Evolutionary conservation across 35 echinoderm and acorn worm species (phyloP).

Genomic region (Antedon bifida): DNA sequence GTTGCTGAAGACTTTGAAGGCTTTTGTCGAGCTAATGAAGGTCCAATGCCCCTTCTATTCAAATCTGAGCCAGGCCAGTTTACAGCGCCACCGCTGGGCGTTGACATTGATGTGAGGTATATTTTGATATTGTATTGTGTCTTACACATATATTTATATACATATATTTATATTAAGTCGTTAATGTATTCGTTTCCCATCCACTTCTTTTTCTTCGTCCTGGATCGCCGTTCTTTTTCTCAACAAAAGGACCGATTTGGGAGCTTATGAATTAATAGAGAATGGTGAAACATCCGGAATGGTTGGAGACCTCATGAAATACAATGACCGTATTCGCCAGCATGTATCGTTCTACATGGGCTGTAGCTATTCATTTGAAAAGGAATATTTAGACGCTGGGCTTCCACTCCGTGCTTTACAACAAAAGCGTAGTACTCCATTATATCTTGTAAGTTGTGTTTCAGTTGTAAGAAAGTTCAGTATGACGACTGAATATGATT

Average conservation of each 20-base stretch:
- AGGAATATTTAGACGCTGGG: neutral
- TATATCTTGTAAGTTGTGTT: neutral
- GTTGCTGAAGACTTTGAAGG: slow-evolving; percentile 23
- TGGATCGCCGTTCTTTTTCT: too few species aligned
- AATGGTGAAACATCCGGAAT: neutral
- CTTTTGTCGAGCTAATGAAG: slow-evolving; percentile 28
- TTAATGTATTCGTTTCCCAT: too few species aligned
- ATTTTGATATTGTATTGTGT: neutral
- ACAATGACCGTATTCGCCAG: neutral
- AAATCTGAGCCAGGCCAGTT: slow-evolving; percentile 21
- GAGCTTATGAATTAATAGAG: neutral
- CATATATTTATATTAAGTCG: too few species aligned
- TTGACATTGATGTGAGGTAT: slow-evolving; percentile 27
- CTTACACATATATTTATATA: too few species aligned
- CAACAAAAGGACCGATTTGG: neutral
- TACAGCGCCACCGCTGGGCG: slow-evolving; percentile 13
- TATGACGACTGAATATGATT: too few species aligned
- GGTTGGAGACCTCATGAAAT: neutral
- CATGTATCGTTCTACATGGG: neutral
- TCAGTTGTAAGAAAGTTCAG: too few species aligned
- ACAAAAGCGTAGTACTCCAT: neutral
- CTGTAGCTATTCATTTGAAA: slow-evolving; percentile 8
- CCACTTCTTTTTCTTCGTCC: too few species aligned
- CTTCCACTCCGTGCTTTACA: neutral
- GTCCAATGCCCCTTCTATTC: slow-evolving; percentile 17